Evolutionary conservation across 1,140 invertebrate genomes (phyloP), one percentile per base, ranked within the genome.

Genomic region (Diabrotica virgifera): DNA sequence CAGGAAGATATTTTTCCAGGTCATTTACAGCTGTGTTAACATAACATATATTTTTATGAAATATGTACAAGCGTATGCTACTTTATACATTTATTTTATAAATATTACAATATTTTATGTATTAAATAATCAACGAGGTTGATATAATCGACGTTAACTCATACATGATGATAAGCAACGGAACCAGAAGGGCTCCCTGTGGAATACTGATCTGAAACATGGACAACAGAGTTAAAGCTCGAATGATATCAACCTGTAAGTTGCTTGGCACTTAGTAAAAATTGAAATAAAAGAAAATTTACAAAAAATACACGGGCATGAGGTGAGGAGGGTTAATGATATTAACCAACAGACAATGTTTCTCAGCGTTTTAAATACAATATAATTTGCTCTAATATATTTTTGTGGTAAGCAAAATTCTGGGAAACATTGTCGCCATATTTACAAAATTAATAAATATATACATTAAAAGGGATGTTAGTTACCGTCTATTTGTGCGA

Each of bases 31-130:
- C 24, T 11, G 52, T 51, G 51, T 55, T 35, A 57, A 57, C 62
- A 63, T 63, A 63, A 46, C 11, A 63, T 63, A 58, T 35, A 11
- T 61, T 51, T 51, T 61, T 14, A 12, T 54, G 13, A 62, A 54
- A 38, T 62, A 62, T 62, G 35, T 62, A 62, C 60, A 62, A 62
- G 60, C 50, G 24, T 62, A 62, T 8, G 24, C 60, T 62, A 62
- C 60, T 62, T 61, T 61, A 54, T 62, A 62, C 60, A 62, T 62
- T 62, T 24, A 62, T 54, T 62, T 62, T 54, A 62, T 62, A 62
- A 62, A 62, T 62, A 62, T n/a, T 60, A 57, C 55, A 57, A 10
- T n/a, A 46, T 46, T 46, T 46, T 46, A 10, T 46, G n/a, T 46
- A 46, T 46, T n/a, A 46, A 46, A 10, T 46, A 10, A 8, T 46